These are phyloP conservation scores for Meloe dianella DNA, from an alignment of 2,888 invertebrate species.

Conservation along the genomic window DNA sequence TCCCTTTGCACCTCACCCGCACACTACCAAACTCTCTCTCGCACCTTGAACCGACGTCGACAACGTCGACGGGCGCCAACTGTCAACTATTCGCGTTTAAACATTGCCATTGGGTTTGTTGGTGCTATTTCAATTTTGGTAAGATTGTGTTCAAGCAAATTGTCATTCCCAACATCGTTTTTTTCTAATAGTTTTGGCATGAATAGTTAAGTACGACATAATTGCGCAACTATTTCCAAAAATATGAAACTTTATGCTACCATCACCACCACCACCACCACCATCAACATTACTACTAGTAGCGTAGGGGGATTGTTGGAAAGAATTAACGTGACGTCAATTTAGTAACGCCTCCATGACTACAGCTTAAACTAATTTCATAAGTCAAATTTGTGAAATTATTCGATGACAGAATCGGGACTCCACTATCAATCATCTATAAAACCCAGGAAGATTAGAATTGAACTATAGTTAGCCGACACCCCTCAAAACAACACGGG, in stretches of 20 bases:
- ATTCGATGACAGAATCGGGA: conserved; percentile 10
- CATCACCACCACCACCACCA: not conserved
- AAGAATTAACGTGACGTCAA: conserved; percentile 8
- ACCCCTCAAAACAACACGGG: not conserved
- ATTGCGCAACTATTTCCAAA: conserved; percentile 26
- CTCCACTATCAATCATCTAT: conserved; percentile 12
- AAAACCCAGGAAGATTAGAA: not conserved
- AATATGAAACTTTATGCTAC: conserved; percentile 1
- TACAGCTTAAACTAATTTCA: conserved; percentile 12
- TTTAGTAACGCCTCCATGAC: not conserved
- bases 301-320: not conserved
- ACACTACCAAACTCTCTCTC: conserved; percentile 37
- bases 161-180: not conserved
- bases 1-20: conserved; percentile 43
- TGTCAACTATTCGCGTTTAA: conserved; percentile 38
- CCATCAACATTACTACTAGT: not conserved
- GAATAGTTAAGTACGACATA: conserved; percentile 12
- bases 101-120: conserved; percentile 26
- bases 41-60: conserved; percentile 39
- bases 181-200: not conserved
- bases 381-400: conserved; percentile 9
- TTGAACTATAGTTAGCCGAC: not conserved
- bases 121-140: conserved; percentile 37
- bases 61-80: conserved; percentile 43
- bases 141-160: not conserved